Percentiles rank a stretch among this genome's conserved stretches.
phyloP scores from a whole-genome alignment of 2,888 invertebrate genomes.

The Sturmia bella region DNA sequence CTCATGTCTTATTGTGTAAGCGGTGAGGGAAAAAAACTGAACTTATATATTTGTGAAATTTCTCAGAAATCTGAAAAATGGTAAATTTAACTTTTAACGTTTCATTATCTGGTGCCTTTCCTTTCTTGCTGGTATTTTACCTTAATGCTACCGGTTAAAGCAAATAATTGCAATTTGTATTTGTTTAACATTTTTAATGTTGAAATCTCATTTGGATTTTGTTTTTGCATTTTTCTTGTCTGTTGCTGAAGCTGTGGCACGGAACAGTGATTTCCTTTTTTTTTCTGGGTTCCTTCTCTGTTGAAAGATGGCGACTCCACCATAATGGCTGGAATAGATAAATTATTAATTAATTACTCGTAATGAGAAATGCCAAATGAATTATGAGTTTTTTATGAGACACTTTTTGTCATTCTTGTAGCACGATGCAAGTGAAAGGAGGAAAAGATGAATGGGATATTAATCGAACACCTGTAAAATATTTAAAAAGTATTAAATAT shows the following conservation, averaged over 20 bases:
- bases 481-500: conserved; percentile 51
- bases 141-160: background rate
- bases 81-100: background rate
- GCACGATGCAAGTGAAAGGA: background rate
- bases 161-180: conserved; percentile 60
- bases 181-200: conserved; percentile 59
- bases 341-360: conserved; percentile 69
- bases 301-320: conserved; percentile 40
- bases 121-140: background rate
- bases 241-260: background rate
- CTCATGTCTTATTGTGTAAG: background rate
- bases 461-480: conserved; percentile 56
- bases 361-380: conserved; percentile 67
- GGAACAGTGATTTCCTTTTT: conserved; percentile 40
- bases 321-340: conserved; percentile 50
- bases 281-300: conserved; percentile 22
- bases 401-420: conserved; percentile 15
- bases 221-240: background rate
- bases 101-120: background rate
- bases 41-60: too few species aligned
- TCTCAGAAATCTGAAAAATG: too few species aligned
- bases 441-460: background rate
- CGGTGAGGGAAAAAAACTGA: too few species aligned
- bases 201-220: conserved; percentile 45
- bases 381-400: conserved; percentile 49